These are phyloP conservation scores for Heliconius erato DNA, from an alignment of 2,888 invertebrate genomes.

Conservation along the genomic window DNA sequence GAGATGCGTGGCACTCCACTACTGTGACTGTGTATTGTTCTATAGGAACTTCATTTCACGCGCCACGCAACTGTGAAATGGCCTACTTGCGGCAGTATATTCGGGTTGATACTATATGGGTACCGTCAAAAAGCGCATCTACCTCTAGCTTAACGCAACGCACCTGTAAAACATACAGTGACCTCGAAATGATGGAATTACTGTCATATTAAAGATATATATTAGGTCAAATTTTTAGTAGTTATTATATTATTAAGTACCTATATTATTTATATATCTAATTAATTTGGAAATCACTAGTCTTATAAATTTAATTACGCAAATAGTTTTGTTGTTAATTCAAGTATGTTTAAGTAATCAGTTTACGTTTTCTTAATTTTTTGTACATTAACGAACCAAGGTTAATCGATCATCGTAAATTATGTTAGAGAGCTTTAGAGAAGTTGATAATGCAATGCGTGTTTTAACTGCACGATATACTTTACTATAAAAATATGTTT, in stretches of 20 bases:
- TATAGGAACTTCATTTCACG: no score
- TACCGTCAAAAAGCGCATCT: no score
- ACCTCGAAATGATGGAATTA: constrained; percentile 31
- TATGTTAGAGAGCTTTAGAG: background rate
- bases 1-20: no score
- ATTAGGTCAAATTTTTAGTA: background rate
- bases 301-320: background rate
- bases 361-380: constrained; percentile 33
- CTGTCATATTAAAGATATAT: constrained; percentile 10
- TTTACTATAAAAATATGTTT: background rate
- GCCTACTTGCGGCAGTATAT: no score
- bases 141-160: no score
- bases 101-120: no score
- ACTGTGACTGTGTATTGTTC: no score
- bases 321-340: constrained; percentile 2
- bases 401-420: constrained; percentile 28
- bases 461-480: constrained; percentile 16
- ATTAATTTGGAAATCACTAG: background rate
- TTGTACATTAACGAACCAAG: constrained; percentile 34
- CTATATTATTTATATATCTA: background rate
- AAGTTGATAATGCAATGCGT: background rate
- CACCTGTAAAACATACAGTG: constrained; percentile 4
- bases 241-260: background rate
- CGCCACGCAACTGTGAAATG: no score
- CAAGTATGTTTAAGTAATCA: constrained; percentile 26